These are phyloP conservation scores for Muscicapa adusta DNA, from an alignment of 2,113 vertebrate species.

Conservation along the genomic window DNA sequence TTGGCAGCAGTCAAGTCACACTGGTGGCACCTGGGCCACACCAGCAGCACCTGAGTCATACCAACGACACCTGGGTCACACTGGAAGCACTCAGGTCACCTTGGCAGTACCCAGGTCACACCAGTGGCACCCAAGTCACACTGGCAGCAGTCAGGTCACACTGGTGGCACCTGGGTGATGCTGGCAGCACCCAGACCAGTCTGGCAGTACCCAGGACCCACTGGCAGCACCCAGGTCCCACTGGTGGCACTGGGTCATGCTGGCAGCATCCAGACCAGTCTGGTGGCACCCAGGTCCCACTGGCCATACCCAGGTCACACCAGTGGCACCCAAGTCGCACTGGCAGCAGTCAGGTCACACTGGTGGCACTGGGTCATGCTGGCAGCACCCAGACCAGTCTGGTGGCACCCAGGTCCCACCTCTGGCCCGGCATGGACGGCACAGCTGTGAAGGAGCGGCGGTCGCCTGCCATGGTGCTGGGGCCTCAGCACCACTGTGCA, in stretches of 20 bases:
- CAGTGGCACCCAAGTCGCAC: background rate
- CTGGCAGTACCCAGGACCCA: background rate
- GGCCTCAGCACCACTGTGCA: background rate
- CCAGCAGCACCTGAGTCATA: background rate
- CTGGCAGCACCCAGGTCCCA: background rate
- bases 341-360: background rate
- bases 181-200: background rate
- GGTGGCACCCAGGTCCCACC: fast-evolving
- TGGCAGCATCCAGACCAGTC: background rate
- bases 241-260: too few relatives aligned
- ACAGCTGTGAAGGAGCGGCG: background rate
- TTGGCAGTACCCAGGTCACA: background rate
- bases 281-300: background rate
- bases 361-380: background rate
- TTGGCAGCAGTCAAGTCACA: background rate
- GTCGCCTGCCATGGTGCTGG: background rate
- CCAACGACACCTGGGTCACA: background rate
- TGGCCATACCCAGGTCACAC: too few relatives aligned
- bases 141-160: background rate
- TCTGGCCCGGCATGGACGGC: background rate
- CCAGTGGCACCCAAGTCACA: too few relatives aligned
- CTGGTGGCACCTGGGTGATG: background rate
- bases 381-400: background rate
- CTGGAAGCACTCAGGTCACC: too few relatives aligned
- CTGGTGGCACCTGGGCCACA: background rate